A percentile compares a stretch with the other conserved stretches of the same genome.
Evolutionary conservation across 2,888 invertebrate species (phyloP).

Genomic region (Pinctada fucata): DNA sequence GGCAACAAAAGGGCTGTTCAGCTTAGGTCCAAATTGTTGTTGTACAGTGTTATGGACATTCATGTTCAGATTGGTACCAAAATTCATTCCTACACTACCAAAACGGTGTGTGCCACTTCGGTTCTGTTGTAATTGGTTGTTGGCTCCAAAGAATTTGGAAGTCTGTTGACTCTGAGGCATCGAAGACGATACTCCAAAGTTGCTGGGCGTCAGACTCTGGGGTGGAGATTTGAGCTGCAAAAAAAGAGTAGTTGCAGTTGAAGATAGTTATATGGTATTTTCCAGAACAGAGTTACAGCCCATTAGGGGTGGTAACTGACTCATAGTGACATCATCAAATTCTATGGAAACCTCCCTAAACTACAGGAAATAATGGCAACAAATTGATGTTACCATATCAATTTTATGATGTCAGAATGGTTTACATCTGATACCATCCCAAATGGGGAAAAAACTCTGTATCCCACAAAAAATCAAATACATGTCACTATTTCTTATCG

Average conservation of each 20-base stretch:
- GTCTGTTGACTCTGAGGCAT: conserved; percentile 50
- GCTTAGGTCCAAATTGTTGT: conserved; percentile 47
- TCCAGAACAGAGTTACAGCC: too few relatives aligned
- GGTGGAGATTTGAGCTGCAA: conserved; percentile 68
- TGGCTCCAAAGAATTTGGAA: conserved; percentile 59
- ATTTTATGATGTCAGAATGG: too few relatives aligned
- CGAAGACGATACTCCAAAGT: conserved; percentile 45
- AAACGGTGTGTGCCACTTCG: conserved; percentile 46
- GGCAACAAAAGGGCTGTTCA: conserved; percentile 47
- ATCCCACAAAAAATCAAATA: too few relatives aligned
- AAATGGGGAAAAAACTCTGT: too few relatives aligned
- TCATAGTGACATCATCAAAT: too few relatives aligned
- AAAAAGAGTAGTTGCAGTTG: neutral
- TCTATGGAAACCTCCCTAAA: too few relatives aligned
- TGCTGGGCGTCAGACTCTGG: conserved; percentile 49
- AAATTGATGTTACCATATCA: too few relatives aligned
- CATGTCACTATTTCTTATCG: too few relatives aligned
- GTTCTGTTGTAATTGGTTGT: conserved; percentile 53
- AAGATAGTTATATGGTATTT: too few relatives aligned
- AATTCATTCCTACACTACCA: conserved; percentile 33
- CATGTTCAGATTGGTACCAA: conserved; percentile 22
- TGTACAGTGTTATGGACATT: conserved; percentile 32
- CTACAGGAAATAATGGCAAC: too few relatives aligned
- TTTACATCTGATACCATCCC: too few relatives aligned
- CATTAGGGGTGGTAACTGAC: too few relatives aligned